phyloP scores from a whole-genome alignment of 2,113 vertebrate genomes.

The Gulo gulo region DNA sequence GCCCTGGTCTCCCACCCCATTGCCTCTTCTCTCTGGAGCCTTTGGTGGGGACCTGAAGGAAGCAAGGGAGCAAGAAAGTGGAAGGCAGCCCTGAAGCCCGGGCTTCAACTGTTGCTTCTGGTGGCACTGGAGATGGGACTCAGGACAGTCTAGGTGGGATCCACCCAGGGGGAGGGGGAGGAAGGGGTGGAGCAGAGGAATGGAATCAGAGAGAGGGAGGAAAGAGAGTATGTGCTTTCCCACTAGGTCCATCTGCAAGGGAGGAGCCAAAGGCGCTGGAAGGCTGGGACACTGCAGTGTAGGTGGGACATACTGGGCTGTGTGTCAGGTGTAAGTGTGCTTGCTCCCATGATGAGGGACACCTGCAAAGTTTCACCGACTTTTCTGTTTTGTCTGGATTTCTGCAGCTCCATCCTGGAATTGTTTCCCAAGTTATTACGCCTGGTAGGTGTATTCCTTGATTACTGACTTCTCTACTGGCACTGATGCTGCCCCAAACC shows the following conservation, averaged over 20 bases:
- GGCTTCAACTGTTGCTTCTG: background rate
- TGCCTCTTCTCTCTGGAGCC: background rate
- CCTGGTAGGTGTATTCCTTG: constrained; percentile 13
- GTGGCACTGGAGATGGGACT: background rate
- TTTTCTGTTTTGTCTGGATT: constrained; percentile 26
- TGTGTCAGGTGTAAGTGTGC: background rate
- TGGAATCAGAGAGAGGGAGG: background rate
- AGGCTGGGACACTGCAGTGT: background rate
- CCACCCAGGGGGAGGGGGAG: background rate
- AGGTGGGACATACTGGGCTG: background rate
- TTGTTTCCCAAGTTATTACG: constrained; percentile 36
- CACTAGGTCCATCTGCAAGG: background rate
- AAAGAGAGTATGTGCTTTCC: background rate
- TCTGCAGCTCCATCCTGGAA: constrained; percentile 49
- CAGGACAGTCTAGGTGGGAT: background rate
- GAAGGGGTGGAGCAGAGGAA: rapidly evolving
- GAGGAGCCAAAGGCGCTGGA: background rate
- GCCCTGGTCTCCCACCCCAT: background rate
- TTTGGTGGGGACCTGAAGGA: background rate
- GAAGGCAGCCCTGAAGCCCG: background rate
- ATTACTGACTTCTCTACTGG: background rate
- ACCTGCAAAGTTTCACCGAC: background rate
- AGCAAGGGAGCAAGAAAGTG: background rate
- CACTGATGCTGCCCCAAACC: background rate
- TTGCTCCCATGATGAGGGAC: background rate